Conservation (phyloP, 2,113 vertebrate species). For the Tylochromis polylepis region DNA sequence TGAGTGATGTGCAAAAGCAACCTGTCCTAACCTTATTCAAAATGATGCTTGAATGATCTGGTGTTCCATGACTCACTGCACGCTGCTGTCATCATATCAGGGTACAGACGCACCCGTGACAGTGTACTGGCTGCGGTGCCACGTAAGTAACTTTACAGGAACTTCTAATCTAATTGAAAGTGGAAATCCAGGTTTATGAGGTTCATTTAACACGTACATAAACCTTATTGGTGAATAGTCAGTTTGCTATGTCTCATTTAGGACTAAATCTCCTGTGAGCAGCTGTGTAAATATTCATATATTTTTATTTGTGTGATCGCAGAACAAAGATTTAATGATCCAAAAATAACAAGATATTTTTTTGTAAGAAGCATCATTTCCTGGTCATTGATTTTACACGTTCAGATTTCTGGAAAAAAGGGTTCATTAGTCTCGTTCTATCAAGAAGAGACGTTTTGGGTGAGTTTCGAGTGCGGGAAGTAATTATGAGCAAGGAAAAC, state of each 20-base stretch:
- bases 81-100: not conserved
- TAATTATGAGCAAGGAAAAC: not conserved
- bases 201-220: not conserved
- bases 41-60: not conserved
- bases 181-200: not conserved
- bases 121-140: not conserved
- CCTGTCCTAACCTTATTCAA: not conserved
- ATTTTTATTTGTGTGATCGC: not conserved
- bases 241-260: not conserved
- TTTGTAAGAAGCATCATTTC: not conserved
- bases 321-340: not conserved
- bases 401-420: not conserved
- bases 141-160: not conserved
- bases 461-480: not conserved
- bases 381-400: not conserved
- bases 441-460: not conserved
- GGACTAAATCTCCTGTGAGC: not conserved
- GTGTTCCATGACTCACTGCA: not conserved
- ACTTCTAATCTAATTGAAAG: not conserved
- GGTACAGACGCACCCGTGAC: not conserved
- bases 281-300: not conserved
- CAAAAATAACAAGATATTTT: not conserved
- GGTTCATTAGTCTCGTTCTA: not conserved
- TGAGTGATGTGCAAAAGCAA: not conserved
- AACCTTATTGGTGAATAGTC: not conserved